Evolutionary conservation across 2,797 vertebrate species (phyloP), one percentile per base, ranked within the genome.

Genomic region (Notolepis coatsorum): DNA sequence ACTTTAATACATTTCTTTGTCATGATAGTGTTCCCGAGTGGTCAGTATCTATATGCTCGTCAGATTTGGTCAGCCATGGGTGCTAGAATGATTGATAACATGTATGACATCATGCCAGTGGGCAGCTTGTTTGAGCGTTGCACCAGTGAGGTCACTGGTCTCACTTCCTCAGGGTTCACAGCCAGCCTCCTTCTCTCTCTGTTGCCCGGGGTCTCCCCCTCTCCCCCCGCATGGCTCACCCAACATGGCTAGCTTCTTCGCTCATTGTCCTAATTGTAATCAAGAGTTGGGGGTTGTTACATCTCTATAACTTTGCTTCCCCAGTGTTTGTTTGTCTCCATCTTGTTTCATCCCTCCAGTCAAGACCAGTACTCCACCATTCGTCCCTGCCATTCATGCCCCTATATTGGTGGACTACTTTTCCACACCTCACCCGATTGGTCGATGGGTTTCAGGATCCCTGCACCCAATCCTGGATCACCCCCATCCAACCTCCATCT

Each of bases 21-120:
- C 50, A 33, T 35, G 21, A 63, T 59, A 50, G 46, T 31, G 33
- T 48, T 65, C 61, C 65, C 61, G 66, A 63, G 75, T 71, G 69
- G 56, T 73, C 67, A 69, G 53, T 65, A 53, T 72, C 46, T 67
- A 65, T 74, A 30, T 30, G 49, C 68, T 73, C 21, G 2, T 84
- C 68, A 61, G 46, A 48, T 75, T 25, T 75, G 74, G 85, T 76
- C n/a, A 65, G 66, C 82, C 81, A 67, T 62, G 2, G 68, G 80
- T 84, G 77, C 50, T 18, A 9, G 54, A 65, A 76, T 87, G 79
- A 88, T 84, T 81, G 73, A 82, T 78, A 77, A 87, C 87, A 86
- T 85, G 71, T 88, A 91, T 90, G 88, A 89, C 90, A 87, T 85
- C 76, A 80, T 78, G 84, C 86, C 77, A 61, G 65, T 78, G 79